Evolutionary conservation across 1,140 invertebrate genomes (phyloP).

Genomic region (Euura saliciscinereae): DNA sequence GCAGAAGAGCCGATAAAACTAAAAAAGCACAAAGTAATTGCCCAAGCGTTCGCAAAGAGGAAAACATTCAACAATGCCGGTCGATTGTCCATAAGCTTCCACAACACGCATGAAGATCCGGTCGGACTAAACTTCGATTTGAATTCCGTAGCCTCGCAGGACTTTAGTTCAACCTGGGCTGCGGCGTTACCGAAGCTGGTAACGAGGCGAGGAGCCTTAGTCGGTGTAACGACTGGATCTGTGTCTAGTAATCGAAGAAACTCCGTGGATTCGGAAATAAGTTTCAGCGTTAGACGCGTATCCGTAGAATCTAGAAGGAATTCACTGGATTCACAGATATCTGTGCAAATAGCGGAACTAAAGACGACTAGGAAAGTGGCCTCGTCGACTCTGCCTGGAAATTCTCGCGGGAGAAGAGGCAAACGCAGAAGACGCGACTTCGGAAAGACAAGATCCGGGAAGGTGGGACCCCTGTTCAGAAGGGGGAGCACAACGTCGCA

Average conservation of each 20-base stretch:
- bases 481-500: slow-evolving; percentile 79
- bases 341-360: slow-evolving; percentile 80
- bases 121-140: slow-evolving; percentile 86
- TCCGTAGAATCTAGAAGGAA: slow-evolving; percentile 83
- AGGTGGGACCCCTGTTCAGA: slow-evolving; percentile 59
- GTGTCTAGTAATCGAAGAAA: slow-evolving; percentile 67
- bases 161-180: slow-evolving; percentile 84
- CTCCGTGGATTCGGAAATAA: slow-evolving; percentile 80
- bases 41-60: slow-evolving; percentile 87
- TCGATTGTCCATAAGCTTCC: slow-evolving; percentile 84
- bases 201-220: slow-evolving; percentile 78
- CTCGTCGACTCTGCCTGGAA: slow-evolving; percentile 51
- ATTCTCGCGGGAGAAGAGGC: slow-evolving; percentile 38
- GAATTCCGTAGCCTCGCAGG: slow-evolving; percentile 77
- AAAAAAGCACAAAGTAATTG: slow-evolving; percentile 90
- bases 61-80: slow-evolving; percentile 83
- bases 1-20: slow-evolving; percentile 74
- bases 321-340: slow-evolving; percentile 84
- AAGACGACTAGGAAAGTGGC: slow-evolving; percentile 69
- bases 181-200: slow-evolving; percentile 87
- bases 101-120: slow-evolving; percentile 87
- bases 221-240: slow-evolving; percentile 64
- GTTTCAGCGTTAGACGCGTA: slow-evolving; percentile 76
- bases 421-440: slow-evolving; percentile 45
- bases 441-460: slow-evolving; percentile 51